Percentiles rank a stretch among this genome's conserved stretches.
Conservation (phyloP, 2,113 vertebrate genomes). For the Nothocercus nigrocapillus region DNA sequence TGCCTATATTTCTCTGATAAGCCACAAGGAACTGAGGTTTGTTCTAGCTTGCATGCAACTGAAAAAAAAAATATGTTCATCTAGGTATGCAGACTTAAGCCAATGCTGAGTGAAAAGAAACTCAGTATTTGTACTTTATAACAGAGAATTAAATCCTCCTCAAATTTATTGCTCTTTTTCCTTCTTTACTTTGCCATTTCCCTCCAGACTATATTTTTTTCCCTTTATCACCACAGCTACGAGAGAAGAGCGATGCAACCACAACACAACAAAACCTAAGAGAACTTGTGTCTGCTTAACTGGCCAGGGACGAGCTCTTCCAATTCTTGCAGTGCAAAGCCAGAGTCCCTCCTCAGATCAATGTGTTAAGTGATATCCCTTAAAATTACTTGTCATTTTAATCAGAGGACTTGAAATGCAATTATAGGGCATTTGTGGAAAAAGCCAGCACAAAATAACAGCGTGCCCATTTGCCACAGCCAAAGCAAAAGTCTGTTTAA, state of each 20-base stretch:
- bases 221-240: neutral
- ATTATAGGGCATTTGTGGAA: conserved; percentile 80
- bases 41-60: neutral
- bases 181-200: neutral
- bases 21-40: neutral
- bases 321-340: neutral
- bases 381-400: conserved; percentile 81
- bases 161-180: neutral
- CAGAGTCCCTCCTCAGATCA: conserved; percentile 67
- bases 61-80: neutral
- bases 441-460: conserved; percentile 73
- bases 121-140: neutral
- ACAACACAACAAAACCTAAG: neutral
- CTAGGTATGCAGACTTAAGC: neutral
- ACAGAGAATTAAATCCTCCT: neutral
- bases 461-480: conserved; percentile 25
- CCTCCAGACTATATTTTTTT: neutral
- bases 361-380: conserved; percentile 84
- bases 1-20: neutral
- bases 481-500: conserved; percentile 36
- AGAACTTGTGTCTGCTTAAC: neutral
- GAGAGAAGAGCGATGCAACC: neutral
- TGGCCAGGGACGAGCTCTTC: neutral
- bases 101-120: neutral
- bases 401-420: conserved; percentile 82